phyloP scores from a whole-genome alignment of 2,797 vertebrate genomes.

The Varecia variegata region DNA sequence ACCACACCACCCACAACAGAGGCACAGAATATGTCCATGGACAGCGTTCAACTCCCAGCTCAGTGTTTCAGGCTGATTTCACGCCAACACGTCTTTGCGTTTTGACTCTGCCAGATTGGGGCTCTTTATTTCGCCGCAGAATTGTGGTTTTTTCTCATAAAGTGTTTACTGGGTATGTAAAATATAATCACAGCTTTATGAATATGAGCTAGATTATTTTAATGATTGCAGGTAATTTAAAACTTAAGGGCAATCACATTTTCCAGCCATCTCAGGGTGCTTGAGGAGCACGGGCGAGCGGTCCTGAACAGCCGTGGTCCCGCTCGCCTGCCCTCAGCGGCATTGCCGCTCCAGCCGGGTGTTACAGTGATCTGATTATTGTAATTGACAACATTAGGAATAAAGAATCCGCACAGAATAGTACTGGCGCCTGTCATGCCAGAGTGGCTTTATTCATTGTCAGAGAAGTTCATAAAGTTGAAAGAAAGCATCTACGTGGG shows the following conservation, averaged over 20 bases:
- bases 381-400: conserved; percentile 78
- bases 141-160: conserved; percentile 71
- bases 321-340: not conserved
- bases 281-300: conserved; percentile 34
- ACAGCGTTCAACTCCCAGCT: not conserved
- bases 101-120: not conserved
- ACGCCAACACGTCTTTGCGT: not conserved
- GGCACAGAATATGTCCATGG: accelerated
- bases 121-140: conserved; percentile 50
- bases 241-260: conserved; percentile 78
- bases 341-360: not conserved
- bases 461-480: conserved; percentile 75
- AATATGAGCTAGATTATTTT: conserved; percentile 79
- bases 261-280: conserved; percentile 23
- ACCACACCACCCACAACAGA: not conserved
- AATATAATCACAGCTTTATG: conserved; percentile 75
- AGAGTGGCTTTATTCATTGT: conserved; percentile 75
- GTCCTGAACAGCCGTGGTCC: conserved; percentile 27
- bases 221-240: conserved; percentile 79
- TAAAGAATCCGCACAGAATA: conserved; percentile 58
- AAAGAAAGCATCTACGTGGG: conserved; percentile 48
- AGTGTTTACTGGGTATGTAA: conserved; percentile 77
- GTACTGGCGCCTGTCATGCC: conserved; percentile 68
- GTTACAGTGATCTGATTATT: conserved; percentile 70
- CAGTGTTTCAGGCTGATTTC: not conserved